These are phyloP conservation scores for Oreochromis niloticus DNA, from an alignment of 2,113 vertebrate genomes.

Conservation along the genomic window DNA sequence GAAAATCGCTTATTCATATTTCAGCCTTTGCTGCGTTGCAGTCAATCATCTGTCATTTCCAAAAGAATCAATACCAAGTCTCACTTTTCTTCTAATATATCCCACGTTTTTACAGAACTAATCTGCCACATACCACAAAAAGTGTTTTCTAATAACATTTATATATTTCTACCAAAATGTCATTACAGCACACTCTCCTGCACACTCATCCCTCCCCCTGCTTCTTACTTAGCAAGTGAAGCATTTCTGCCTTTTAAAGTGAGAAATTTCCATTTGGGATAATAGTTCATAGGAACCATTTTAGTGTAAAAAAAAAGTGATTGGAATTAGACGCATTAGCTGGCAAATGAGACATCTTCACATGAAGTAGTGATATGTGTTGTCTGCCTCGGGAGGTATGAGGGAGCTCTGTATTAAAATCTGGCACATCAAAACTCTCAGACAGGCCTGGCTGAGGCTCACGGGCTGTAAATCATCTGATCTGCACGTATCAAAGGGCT, in stretches of 20 bases:
- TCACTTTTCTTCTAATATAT: background rate
- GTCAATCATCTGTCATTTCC: conserved; percentile 56
- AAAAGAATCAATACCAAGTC: conserved; percentile 48
- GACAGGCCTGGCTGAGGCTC: background rate
- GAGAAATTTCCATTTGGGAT: conserved; percentile 5
- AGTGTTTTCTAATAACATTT: background rate
- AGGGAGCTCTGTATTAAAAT: conserved; percentile 28
- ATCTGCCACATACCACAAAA: conserved; percentile 8
- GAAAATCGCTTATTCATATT: conserved; percentile 50
- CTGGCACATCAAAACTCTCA: conserved; percentile 11
- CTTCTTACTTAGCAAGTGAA: background rate
- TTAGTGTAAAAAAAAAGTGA: conserved; percentile 9
- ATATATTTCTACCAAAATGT: background rate
- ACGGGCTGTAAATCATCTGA: background rate
- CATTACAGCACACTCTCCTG: conserved; percentile 2
- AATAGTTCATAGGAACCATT: conserved; percentile 33
- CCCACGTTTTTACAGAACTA: background rate
- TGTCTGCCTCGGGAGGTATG: background rate
- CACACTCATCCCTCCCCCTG: background rate
- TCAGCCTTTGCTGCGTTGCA: conserved; percentile 25
- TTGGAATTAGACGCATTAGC: conserved; percentile 56
- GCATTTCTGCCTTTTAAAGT: conserved; percentile 27
- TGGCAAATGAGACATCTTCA: conserved; percentile 48
- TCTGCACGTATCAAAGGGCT: background rate
- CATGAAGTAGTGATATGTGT: conserved; percentile 11